Evolutionary conservation across 2,113 vertebrate species (phyloP), one percentile per base, ranked within the genome.

Genomic region (Procavia capensis): DNA sequence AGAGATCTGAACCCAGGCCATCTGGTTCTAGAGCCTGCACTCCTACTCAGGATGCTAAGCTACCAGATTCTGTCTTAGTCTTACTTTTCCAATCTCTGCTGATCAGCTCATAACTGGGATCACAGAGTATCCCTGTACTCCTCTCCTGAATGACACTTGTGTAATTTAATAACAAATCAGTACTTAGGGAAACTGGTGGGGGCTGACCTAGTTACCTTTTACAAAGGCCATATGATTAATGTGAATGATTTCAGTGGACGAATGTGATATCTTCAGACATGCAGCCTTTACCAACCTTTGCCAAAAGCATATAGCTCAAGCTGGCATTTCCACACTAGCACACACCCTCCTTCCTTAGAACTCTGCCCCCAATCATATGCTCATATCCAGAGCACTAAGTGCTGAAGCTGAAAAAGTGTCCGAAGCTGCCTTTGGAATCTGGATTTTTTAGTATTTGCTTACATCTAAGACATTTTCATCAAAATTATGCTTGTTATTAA

Each of bases 401-500:
- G 24, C 59, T 64, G 41, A 19, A 43, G 13, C 6, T 47, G 22
- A 57, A 90, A 90, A 66, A 45, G 19, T 3, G 2, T n/a, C 50
- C 87, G 70, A 54, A 79, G 34, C 24, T 68, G 84, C 64, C 13
- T 34, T 14, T 59, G 90, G 70, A 85, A 85, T 43, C 27, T 57
- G 27, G 14, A 22, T 22, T 74, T 91, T 66, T 70, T 31, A 39
- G 19, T 79, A 64, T 85, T 63, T 89, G 47, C 31, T 80, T 75
- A 39, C 3, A 82, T 88, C 61, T 39, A 86, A 81, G 70, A 39
- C 27, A 72, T 78, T 92, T 93, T 47, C 43, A 50, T 82, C 84
- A 91, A 95, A 90, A 75, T 84, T 75, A 82, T 22, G 39, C 81
- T 74, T 78, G 76, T 8, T 95, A 68, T 87, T 63, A 81, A 93